Conservation (phyloP, 2,797 vertebrate genomes). For the Amblyraja radiata region DNA sequence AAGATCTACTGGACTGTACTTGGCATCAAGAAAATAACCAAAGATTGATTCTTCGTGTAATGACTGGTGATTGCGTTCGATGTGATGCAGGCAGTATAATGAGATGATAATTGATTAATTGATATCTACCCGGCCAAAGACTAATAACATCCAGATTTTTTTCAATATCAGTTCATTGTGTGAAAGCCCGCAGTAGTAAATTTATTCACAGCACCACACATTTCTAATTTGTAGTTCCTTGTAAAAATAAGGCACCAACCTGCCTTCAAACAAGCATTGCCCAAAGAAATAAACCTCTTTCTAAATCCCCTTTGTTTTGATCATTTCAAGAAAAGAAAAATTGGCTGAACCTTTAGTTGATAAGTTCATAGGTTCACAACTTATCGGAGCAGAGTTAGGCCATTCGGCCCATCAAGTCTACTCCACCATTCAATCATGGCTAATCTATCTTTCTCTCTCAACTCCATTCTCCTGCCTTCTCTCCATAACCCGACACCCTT, state of each 20-base stretch:
- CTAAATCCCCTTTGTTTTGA: background rate
- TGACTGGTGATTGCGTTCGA: background rate
- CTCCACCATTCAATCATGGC: too few species aligned
- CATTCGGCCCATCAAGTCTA: too few species aligned
- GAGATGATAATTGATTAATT: conserved; percentile 27
- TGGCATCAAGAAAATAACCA: conserved; percentile 6
- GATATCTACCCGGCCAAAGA: background rate
- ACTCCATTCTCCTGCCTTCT: too few species aligned
- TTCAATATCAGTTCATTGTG: conserved; percentile 1
- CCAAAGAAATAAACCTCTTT: background rate
- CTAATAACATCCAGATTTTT: conserved; percentile 18
- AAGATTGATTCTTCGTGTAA: background rate
- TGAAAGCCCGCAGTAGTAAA: background rate
- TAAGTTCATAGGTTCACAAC: too few species aligned
- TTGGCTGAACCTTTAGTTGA: too few species aligned
- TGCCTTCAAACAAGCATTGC: background rate
- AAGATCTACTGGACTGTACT: conserved; percentile 12
- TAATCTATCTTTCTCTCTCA: too few species aligned
- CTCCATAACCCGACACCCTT: too few species aligned
- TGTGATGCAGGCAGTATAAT: background rate
- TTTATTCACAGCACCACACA: background rate
- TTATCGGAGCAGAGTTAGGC: too few species aligned
- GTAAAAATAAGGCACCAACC: background rate
- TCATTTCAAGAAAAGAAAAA: background rate
- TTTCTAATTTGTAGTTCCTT: background rate